Conservation (phyloP, 2,888 invertebrate species). For the Drosophila flavopinicola region DNA sequence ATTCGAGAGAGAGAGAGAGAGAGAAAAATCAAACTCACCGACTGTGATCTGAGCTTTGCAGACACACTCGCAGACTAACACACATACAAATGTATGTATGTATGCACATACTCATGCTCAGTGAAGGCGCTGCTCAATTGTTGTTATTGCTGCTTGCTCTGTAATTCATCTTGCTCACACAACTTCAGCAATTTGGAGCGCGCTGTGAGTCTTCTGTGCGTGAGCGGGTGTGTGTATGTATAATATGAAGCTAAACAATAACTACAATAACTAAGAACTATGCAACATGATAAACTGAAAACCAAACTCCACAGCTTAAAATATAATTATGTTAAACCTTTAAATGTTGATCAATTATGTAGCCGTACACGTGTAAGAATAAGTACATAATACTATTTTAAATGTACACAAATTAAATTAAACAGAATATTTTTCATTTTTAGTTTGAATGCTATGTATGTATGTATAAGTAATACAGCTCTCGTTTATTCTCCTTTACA, state of each 20-base stretch:
- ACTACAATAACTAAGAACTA: conserved; percentile 21
- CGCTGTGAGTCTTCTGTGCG: conserved; percentile 3
- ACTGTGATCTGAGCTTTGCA: conserved; percentile 22
- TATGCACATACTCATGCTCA: not conserved
- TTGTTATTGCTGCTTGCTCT: conserved; percentile 8
- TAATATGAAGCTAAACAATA: conserved; percentile 17
- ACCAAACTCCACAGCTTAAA: no score
- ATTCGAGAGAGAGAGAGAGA: no score
- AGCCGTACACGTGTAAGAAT: no score
- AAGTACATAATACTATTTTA: no score
- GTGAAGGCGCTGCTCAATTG: not conserved
- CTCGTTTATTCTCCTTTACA: conserved; percentile 4
- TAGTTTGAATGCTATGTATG: no score
- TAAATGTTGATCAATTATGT: no score
- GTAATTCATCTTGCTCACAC: conserved; percentile 34
- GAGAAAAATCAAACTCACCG: conserved; percentile 11
- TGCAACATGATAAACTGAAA: conserved; percentile 1
- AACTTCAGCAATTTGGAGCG: conserved; percentile 22
- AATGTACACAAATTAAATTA: no score
- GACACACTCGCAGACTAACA: not conserved
- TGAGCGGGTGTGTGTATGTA: conserved; percentile 7
- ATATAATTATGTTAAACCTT: no score
- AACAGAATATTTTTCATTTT: no score
- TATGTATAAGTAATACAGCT: no score
- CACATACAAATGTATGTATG: not conserved